Evolutionary conservation across 2,113 vertebrate species (phyloP).

Genomic region (Orientallactaga bullata): DNA sequence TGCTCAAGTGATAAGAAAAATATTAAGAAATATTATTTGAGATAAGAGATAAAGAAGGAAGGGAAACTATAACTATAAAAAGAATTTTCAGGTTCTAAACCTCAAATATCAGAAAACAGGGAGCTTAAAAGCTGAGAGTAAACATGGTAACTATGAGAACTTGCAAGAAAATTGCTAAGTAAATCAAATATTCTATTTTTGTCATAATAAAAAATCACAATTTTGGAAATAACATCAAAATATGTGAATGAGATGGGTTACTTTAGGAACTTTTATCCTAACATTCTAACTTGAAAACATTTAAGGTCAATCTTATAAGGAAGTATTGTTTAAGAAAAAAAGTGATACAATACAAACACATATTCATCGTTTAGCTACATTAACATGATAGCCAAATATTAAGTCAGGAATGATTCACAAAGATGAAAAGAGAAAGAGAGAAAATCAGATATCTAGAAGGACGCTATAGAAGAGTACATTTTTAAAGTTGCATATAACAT

Average conservation of each 20-base stretch:
- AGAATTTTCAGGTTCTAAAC: background rate
- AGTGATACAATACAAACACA: background rate
- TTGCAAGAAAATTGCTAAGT: background rate
- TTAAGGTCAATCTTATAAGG: background rate
- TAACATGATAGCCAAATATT: background rate
- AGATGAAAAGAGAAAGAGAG: constrained; percentile 1
- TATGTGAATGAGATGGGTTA: background rate
- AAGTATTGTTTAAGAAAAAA: constrained; percentile 14
- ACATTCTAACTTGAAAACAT: constrained; percentile 28
- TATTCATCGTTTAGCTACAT: background rate
- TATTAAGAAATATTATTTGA: background rate
- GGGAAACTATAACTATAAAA: background rate
- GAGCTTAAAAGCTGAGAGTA: background rate
- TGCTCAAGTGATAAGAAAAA: background rate
- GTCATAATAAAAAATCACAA: background rate
- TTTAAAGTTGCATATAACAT: constrained; percentile 57
- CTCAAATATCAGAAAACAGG: background rate
- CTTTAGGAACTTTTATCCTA: constrained; percentile 29
- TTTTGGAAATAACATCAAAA: background rate
- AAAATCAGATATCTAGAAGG: constrained; percentile 51
- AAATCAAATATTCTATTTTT: background rate
- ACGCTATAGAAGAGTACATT: constrained; percentile 41
- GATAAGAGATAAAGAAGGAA: background rate
- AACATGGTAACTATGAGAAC: background rate
- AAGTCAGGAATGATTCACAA: background rate